phyloP scores from a whole-genome alignment of 2,888 invertebrate species.

The Junonia oenone region DNA sequence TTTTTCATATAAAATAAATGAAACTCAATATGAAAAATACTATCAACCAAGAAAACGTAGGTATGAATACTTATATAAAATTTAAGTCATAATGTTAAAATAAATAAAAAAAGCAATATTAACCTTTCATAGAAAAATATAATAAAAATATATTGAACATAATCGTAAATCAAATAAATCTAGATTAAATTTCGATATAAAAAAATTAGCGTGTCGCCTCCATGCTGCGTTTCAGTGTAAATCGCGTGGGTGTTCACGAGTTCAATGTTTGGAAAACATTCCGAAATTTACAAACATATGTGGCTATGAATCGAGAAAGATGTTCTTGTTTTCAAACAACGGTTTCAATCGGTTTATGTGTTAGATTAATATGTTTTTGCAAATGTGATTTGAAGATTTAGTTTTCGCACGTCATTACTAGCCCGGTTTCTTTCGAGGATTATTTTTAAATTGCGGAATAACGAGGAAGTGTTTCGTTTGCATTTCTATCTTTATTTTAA shows the following conservation, averaged over 20 bases:
- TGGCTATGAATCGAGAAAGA: slow-evolving; percentile 47
- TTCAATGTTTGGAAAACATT: slow-evolving; percentile 47
- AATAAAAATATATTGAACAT: not conserved
- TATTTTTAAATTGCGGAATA: no score
- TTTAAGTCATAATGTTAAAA: no score
- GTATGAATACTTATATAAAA: no score
- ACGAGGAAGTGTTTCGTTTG: no score
- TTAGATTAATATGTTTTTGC: not conserved
- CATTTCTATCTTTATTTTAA: no score
- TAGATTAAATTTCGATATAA: not conserved
- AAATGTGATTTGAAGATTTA: not conserved
- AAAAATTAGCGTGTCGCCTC: not conserved
- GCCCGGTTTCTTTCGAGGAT: not conserved
- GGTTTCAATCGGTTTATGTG: not conserved
- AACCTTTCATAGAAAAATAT: not conserved
- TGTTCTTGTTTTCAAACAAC: slow-evolving; percentile 46
- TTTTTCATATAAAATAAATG: no score
- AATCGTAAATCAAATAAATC: not conserved
- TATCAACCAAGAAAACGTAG: no score
- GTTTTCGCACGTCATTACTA: not conserved
- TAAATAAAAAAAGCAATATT: no score
- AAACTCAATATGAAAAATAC: no score
- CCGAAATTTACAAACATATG: slow-evolving; percentile 50
- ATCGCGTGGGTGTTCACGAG: slow-evolving; percentile 25
- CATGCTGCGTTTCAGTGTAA: not conserved